Evolutionary conservation across 2,797 vertebrate species (phyloP).

Genomic region (Sarcoramphus papa): DNA sequence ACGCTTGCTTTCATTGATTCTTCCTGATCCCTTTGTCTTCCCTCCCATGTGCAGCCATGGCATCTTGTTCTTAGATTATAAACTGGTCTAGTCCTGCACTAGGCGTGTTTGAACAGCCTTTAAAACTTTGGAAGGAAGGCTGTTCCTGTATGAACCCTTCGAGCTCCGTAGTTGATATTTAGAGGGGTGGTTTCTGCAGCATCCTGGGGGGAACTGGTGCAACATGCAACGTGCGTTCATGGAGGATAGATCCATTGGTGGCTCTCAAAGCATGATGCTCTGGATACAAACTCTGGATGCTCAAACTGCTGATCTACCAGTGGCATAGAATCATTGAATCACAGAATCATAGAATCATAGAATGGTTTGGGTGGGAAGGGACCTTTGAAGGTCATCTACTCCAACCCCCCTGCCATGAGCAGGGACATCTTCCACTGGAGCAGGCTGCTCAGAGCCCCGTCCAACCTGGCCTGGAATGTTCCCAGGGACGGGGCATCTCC

Average conservation of each 20-base stretch:
- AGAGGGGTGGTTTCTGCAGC: neutral
- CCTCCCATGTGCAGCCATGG: too few relatives aligned
- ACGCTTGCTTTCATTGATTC: neutral
- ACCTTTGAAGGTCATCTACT: neutral
- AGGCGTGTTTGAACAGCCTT: neutral
- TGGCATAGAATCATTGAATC: fast-evolving
- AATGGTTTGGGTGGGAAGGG: too few relatives aligned
- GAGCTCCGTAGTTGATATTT: neutral
- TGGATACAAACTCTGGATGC: neutral
- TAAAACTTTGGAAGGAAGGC: neutral
- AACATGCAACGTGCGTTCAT: fast-evolving
- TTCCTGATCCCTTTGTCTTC: neutral
- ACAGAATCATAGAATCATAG: neutral
- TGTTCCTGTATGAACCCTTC: neutral
- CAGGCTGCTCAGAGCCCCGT: too few relatives aligned
- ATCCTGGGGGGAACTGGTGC: neutral
- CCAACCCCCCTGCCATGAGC: too few relatives aligned
- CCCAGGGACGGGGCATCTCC: too few relatives aligned
- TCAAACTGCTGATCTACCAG: neutral
- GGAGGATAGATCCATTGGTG: too few relatives aligned
- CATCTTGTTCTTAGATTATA: neutral
- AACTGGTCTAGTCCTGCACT: neutral
- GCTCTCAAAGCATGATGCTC: neutral
- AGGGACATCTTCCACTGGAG: too few relatives aligned
- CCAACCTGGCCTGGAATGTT: too few relatives aligned